phyloP scores from a whole-genome alignment of 2,888 invertebrate genomes.

The Hyposoter dolosus region DNA sequence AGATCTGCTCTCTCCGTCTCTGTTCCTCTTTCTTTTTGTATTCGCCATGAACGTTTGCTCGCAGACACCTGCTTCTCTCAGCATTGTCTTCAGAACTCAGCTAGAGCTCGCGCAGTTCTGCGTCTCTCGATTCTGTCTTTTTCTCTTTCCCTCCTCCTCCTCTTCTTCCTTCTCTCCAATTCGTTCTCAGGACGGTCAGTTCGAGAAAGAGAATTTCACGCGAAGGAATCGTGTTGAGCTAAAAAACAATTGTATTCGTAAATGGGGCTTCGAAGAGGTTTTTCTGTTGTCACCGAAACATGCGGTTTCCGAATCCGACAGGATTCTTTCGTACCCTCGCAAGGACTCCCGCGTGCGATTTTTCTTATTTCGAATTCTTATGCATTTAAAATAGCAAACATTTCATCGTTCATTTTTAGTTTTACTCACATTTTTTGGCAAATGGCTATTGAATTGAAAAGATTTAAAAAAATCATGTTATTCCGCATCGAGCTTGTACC shows the following conservation, averaged over 20 bases:
- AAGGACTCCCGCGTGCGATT: constrained; percentile 34
- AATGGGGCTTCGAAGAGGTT: constrained; percentile 67
- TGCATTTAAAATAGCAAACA: background rate
- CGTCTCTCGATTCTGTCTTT: background rate
- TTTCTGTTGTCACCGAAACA: constrained; percentile 69
- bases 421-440: background rate
- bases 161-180: constrained; percentile 13
- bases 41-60: constrained; percentile 23
- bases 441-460: background rate
- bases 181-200: constrained; percentile 59
- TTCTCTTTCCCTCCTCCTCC: constrained; percentile 6
- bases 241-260: constrained; percentile 75
- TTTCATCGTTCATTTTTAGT: background rate
- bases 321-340: constrained; percentile 48
- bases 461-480: background rate
- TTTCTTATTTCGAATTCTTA: constrained; percentile 45
- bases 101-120: constrained; percentile 4
- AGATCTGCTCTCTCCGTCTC: constrained; percentile 63
- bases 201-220: constrained; percentile 56
- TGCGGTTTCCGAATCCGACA: constrained; percentile 71
- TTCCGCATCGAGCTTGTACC: background rate
- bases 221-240: constrained; percentile 61
- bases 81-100: constrained; percentile 48
- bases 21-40: constrained; percentile 70
- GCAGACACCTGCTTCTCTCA: constrained; percentile 65